Percentiles rank a stretch among this genome's conserved stretches.
These are phyloP conservation scores for Phylloscopus trochiloides DNA, from an alignment of 2,113 vertebrate genomes.

Conservation along the genomic window DNA sequence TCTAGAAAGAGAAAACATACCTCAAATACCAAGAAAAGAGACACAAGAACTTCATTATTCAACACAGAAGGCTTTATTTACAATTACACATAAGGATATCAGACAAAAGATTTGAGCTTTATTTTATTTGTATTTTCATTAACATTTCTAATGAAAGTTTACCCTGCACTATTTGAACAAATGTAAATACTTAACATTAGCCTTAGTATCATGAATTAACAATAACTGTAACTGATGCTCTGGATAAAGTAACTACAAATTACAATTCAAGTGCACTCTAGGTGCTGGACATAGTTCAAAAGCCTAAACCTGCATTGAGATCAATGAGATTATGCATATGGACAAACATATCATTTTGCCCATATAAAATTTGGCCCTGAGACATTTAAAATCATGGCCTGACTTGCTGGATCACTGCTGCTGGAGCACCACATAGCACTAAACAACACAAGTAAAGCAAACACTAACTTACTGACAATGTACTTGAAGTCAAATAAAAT, in stretches of 20 bases:
- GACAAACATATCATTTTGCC: neutral
- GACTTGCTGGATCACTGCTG: neutral
- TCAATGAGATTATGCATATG: neutral
- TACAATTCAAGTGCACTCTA: neutral
- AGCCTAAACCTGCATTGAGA: neutral
- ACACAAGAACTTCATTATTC: neutral
- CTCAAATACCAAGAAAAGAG: neutral
- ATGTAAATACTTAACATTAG: neutral
- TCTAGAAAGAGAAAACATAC: neutral
- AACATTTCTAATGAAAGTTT: neutral
- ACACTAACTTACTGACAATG: neutral
- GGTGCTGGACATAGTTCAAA: neutral
- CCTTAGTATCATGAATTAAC: neutral
- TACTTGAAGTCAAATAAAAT: neutral
- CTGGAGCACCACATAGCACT: neutral
- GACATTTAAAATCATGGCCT: neutral
- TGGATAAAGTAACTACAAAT: neutral
- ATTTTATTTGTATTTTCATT: neutral
- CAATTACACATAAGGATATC: neutral
- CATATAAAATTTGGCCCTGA: slow-evolving; percentile 10
- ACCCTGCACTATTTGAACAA: neutral
- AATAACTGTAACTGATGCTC: neutral
- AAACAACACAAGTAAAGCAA: neutral
- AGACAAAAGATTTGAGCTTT: neutral
- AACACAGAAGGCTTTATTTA: slow-evolving; percentile 32